A percentile compares a stretch with the other conserved stretches of the same genome.
phyloP scores from a whole-genome alignment of 2,113 vertebrate genomes.

The Craseonycteris thonglongyai region DNA sequence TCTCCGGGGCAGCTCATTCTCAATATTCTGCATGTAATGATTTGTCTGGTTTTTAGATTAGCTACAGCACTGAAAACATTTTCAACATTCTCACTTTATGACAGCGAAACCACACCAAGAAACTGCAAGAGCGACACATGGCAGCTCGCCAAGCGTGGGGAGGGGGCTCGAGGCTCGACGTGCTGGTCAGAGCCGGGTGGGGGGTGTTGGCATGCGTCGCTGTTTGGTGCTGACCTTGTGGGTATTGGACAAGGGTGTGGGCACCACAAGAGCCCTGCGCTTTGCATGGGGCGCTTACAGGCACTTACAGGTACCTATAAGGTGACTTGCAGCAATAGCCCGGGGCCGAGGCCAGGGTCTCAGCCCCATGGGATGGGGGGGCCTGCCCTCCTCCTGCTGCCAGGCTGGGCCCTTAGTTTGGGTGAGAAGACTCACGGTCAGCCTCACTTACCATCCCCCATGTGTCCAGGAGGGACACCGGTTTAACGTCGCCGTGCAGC shows the following conservation, averaged over 20 bases:
- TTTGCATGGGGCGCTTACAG: background rate
- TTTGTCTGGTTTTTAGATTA: background rate
- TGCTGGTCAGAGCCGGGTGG: fast-evolving
- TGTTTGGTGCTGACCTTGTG: background rate
- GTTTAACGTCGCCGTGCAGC: background rate
- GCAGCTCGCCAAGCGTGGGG: background rate
- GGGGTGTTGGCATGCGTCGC: fast-evolving
- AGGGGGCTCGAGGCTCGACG: background rate
- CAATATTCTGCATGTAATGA: background rate
- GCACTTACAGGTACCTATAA: background rate
- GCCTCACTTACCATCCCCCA: background rate
- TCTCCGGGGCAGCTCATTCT: too few relatives aligned
- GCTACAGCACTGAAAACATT: background rate
- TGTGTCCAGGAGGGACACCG: background rate
- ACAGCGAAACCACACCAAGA: background rate
- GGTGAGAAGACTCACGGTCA: fast-evolving
- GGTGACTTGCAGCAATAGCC: fast-evolving
- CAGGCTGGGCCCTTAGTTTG: background rate
- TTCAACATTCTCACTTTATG: background rate
- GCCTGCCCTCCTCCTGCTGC: background rate
- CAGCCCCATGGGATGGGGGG: too few relatives aligned
- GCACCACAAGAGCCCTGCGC: fast-evolving
- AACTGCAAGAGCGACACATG: background rate
- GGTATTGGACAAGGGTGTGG: background rate
- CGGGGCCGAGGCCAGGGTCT: too few relatives aligned